Evolutionary conservation across 1,140 invertebrate genomes (phyloP).

Genomic region (Hycleus phaleratus): DNA sequence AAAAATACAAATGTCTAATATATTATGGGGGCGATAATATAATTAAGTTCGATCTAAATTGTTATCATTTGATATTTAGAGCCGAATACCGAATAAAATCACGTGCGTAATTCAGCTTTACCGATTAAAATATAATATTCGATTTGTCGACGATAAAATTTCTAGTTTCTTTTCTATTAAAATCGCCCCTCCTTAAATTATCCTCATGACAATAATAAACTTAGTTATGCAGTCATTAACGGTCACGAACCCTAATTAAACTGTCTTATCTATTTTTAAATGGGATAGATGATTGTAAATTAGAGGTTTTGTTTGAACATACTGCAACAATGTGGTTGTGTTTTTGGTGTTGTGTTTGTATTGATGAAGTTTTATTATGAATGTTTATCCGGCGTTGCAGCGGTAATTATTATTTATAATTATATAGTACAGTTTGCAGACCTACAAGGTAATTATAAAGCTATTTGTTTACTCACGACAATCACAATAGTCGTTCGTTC

Average conservation of each 20-base stretch:
- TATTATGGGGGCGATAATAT: too few relatives aligned
- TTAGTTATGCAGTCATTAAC: constrained; percentile 14
- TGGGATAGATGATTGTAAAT: constrained; percentile 11
- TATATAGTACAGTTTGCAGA: constrained; percentile 21
- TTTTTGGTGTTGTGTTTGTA: constrained; percentile 17
- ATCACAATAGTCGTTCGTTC: constrained; percentile 5
- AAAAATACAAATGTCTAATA: too few relatives aligned
- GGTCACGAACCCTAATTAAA: constrained; percentile 19
- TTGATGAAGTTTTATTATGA: constrained; percentile 33
- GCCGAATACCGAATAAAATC: too few relatives aligned
- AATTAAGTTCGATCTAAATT: too few relatives aligned
- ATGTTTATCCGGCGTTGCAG: constrained; percentile 37
- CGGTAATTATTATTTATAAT: constrained; percentile 32
- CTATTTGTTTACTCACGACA: constrained; percentile 33
- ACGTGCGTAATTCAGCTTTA: too few relatives aligned
- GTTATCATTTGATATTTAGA: too few relatives aligned
- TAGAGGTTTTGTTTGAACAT: constrained; percentile 14
- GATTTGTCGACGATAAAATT: too few relatives aligned
- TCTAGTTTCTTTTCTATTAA: too few relatives aligned
- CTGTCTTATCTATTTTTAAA: constrained; percentile 21
- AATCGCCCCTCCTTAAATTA: constrained; percentile 1
- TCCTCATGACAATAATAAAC: constrained; percentile 1
- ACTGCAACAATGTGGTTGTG: not conserved
- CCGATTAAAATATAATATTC: too few relatives aligned
- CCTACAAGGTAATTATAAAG: constrained; percentile 33